phyloP scores from a whole-genome alignment of 2,797 vertebrate species.

The Scomberomorus guttatus region DNA sequence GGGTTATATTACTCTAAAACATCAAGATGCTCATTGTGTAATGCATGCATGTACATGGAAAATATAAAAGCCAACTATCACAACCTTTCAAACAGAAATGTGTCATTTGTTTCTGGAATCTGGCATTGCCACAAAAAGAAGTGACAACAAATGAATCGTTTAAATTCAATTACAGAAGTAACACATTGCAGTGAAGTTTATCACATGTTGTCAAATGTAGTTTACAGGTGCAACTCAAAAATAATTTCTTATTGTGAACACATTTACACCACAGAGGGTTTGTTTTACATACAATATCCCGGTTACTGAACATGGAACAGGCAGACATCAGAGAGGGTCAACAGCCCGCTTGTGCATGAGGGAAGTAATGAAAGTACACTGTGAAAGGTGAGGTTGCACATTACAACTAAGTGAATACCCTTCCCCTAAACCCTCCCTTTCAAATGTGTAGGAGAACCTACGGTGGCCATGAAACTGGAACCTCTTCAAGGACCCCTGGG shows the following conservation, averaged over 20 bases:
- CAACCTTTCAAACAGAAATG: neutral
- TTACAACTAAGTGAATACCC: too few species aligned
- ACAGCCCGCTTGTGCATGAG: neutral
- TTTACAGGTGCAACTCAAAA: neutral
- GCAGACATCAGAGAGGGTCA: too few species aligned
- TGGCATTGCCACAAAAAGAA: too few species aligned
- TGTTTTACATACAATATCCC: too few species aligned
- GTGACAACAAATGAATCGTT: too few species aligned
- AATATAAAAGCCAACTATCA: neutral
- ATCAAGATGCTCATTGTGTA: neutral
- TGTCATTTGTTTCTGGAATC: neutral
- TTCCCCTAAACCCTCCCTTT: too few species aligned
- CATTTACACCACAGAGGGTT: neutral
- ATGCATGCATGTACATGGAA: neutral
- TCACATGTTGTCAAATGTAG: neutral
- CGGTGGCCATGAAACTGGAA: too few species aligned
- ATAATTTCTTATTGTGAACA: neutral
- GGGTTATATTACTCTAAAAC: too few species aligned
- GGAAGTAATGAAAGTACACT: neutral
- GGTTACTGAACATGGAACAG: too few species aligned
- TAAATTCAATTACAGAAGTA: too few species aligned
- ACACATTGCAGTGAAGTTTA: neutral
- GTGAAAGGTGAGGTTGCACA: neutral
- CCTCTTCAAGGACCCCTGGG: too few species aligned
- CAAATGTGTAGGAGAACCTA: too few species aligned